A percentile compares a stretch with the other conserved stretches of the same genome.
Conservation (phyloP, 2,797 vertebrate genomes). For the Melanotaenia pygmaea region DNA sequence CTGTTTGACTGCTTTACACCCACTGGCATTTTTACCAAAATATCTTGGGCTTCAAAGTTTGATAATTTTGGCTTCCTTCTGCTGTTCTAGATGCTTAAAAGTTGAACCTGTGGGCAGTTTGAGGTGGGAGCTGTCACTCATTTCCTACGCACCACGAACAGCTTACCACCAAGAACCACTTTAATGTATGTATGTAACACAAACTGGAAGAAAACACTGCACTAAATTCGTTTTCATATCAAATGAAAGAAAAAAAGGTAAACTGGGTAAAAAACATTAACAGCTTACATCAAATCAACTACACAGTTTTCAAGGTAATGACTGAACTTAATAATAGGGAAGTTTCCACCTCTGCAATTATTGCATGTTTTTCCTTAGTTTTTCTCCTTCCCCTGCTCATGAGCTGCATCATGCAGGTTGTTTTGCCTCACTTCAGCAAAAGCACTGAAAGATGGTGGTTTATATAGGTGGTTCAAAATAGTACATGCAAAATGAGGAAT, state of each 20-base stretch:
- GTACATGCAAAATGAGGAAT: not conserved
- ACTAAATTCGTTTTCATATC: conserved; percentile 40
- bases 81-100: conserved; percentile 37
- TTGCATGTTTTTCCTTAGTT: conserved; percentile 7
- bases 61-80: conserved; percentile 24
- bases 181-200: conserved; percentile 42
- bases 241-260: conserved; percentile 34
- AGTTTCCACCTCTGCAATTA: conserved; percentile 30
- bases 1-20: not conserved
- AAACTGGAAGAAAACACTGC: conserved; percentile 30
- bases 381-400: not conserved
- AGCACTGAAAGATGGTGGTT: not conserved
- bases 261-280: conserved; percentile 23
- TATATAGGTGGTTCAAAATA: not conserved
- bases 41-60: conserved; percentile 14
- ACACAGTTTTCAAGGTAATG: conserved; percentile 9
- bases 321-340: conserved; percentile 18
- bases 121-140: conserved; percentile 53
- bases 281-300: conserved; percentile 41
- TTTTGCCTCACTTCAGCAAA: conserved; percentile 16
- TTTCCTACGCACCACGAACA: conserved; percentile 52
- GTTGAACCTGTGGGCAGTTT: conserved; percentile 51
- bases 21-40: conserved; percentile 2
- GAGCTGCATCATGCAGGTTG: conserved; percentile 3
- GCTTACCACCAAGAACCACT: conserved; percentile 37